Base-by-base conservation (phyloP, 2,797 vertebrate genomes). In the Parauchenoglanis punctatus region DNA sequence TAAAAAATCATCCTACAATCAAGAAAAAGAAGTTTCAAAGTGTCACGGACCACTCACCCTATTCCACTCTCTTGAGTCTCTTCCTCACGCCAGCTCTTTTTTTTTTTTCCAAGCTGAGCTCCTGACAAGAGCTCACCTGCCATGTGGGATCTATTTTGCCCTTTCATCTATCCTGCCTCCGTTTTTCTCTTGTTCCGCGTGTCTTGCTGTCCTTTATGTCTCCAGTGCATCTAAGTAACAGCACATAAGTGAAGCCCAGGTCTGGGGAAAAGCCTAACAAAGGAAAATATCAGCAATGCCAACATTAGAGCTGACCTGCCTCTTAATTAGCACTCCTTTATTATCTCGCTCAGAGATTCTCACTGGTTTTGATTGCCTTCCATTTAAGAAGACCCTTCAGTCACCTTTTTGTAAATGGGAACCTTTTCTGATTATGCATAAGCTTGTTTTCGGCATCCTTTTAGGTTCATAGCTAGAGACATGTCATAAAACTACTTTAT, bases 181-280 rank as follows among this genome's bases (percentile, higher is more conserved):
- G 6, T 56, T 88, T 81, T 61, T 81, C 78, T 83, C 25, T 40
- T 49, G 58, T 80, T 73, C 65, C 70, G 1, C 85, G n/a, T 88
- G 35, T 87, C 81, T 28, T 87, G 72, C 67, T 86, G 78, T 80
- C n/a, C 54, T 87, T 84, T 78, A 28, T 68, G 20, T 80, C 18
- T 56, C 28, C 63, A 63, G 67, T 83, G 82, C 54, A n/a, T 46
- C 52, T 75, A 52, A 52, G 28, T 68, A 63, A n/a, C 85, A 40
- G 75, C 49, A 56, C 15, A 40, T 15, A 49, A 56, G 7, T 40
- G 40, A 81, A 63, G 78, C 35, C 12, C 10, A 61, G 56, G 23
- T 44, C 56, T 58, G 18, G 54, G 4, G 6, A 54, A 54, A 54
- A 52, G 75, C 18, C 54, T 61, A 56, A 56, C 11, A 61, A 81